Evolutionary conservation across 2,888 invertebrate species (phyloP), one percentile per base, ranked within the genome.

Genomic region (Sphaerophoria rueppellii): DNA sequence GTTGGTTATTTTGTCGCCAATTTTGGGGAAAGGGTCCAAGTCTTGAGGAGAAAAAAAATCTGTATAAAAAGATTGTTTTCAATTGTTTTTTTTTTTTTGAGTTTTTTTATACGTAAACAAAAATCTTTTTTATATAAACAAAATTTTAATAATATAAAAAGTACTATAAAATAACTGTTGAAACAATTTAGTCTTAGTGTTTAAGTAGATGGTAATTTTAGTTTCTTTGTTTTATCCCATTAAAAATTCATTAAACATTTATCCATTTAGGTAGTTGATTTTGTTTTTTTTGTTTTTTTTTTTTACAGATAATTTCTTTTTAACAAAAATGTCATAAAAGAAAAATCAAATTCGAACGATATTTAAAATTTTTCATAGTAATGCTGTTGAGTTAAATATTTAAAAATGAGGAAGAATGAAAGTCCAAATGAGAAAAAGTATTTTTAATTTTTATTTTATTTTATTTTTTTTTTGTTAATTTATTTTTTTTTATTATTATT

Each of bases 181-280:
- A 74, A 81, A 82, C 34, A 70, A 52, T 79, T 74, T 71, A 83
- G 79, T 74, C 70, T 61, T 79, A 79, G 79, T n/a, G 73, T 78
- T 73, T 83, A 83, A 79, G 79, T 79, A 83, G 82, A 83, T 79
- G 82, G 82, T 82, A 79, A 75, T 57, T 40, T 72, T 70, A 63
- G 34, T n/a, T 63, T 80, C 35, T 46, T 76, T 32, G 61, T 37
- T 69, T 58, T 57, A 37, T 60, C 32, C 65, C 35, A 57, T 32
- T 46, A 55, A 67, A 67, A 43, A 60, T 67, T 14, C 72, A 58
- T 60, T 52, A 46, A 24, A 43, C 67, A 37, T 60, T 37, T 60
- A 43, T 40, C 50, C 32, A 60, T 60, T 9, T 57, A 52, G 43
- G 43, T 43, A 24, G 24, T 24, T 24, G 24, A 24, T 24, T 24